Conservation (phyloP, 1,140 invertebrate genomes). For the Papilio xuthus region DNA sequence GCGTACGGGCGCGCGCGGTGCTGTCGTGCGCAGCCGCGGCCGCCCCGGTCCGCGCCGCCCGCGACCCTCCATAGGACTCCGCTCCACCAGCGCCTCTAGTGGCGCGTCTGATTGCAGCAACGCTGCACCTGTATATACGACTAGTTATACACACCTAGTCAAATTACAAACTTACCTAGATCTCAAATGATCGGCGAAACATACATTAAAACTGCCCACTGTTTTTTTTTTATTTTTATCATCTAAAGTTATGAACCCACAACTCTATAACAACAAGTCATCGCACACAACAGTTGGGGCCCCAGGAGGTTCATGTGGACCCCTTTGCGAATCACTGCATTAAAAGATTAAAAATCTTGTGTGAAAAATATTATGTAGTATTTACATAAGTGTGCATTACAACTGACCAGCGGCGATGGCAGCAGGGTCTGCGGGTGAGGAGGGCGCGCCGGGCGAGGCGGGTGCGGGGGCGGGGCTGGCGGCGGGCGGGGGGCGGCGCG, state of each 20-base stretch:
- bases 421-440: not conserved
- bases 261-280: too few species aligned
- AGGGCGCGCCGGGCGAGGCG: not conserved
- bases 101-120: slow-evolving; percentile 63
- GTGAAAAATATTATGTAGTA: too few species aligned
- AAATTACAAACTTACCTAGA: not conserved
- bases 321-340: too few species aligned
- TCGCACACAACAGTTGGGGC: too few species aligned
- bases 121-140: slow-evolving; percentile 49
- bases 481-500: not conserved
- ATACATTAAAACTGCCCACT: too few species aligned
- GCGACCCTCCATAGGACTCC: slow-evolving; percentile 40
- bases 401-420: not conserved
- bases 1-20: slow-evolving; percentile 66
- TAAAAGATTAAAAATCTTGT: too few species aligned
- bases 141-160: too few species aligned
- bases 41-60: slow-evolving; percentile 87
- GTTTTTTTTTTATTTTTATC: too few species aligned
- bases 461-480: not conserved
- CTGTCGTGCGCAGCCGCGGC: slow-evolving; percentile 86
- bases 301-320: too few species aligned
- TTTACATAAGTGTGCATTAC: too few species aligned
- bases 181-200: too few species aligned
- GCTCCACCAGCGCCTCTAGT: slow-evolving; percentile 50
- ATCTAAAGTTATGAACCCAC: too few species aligned